Conservation (phyloP, 2,888 invertebrate genomes). For the Kryphioiulus occultus region DNA sequence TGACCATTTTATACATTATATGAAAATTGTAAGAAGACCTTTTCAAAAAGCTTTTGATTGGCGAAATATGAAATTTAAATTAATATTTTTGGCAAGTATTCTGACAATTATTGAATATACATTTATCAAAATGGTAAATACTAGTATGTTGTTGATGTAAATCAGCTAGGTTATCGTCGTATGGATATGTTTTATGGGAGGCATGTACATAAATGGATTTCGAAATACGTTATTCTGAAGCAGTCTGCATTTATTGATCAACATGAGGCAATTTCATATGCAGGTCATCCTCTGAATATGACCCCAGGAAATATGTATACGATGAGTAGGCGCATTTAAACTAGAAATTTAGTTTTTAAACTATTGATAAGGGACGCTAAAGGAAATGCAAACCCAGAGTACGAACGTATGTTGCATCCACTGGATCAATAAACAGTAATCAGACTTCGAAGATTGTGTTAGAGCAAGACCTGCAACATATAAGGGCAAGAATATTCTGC, state of each 20-base stretch:
- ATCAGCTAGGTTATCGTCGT: not conserved
- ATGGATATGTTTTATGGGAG: not conserved
- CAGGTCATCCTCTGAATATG: not conserved
- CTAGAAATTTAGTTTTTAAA: constrained; percentile 32
- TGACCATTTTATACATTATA: too few species aligned
- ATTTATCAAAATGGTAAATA: too few species aligned
- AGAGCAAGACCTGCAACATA: not conserved
- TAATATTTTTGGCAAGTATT: not conserved
- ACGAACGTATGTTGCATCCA: not conserved
- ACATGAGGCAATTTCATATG: not conserved
- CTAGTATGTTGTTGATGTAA: not conserved
- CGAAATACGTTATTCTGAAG: not conserved
- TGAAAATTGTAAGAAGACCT: too few species aligned
- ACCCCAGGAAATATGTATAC: not conserved
- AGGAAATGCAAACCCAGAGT: not conserved
- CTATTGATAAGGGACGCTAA: not conserved
- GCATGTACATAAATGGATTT: not conserved
- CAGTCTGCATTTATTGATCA: not conserved
- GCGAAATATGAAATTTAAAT: not conserved
- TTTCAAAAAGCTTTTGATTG: too few species aligned
- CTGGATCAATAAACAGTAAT: not conserved
- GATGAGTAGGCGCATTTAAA: constrained; percentile 7
- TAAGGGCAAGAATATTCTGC: not conserved
- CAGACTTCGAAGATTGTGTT: not conserved
- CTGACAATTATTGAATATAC: not conserved